Base-by-base conservation (phyloP, 2,797 vertebrate species). In the Phrynocephalus forsythii region DNA sequence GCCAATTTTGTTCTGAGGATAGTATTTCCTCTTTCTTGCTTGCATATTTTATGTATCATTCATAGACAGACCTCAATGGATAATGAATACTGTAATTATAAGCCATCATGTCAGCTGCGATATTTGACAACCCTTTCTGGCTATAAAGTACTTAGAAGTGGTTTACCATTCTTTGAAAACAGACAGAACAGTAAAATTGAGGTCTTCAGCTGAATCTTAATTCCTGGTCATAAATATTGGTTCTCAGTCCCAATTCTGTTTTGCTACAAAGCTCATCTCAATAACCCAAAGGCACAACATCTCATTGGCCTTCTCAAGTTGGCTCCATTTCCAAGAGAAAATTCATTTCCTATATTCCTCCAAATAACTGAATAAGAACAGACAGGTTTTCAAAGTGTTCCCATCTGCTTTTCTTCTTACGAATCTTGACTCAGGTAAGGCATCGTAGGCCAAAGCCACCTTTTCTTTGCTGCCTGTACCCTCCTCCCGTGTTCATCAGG, bases 361-460 rank as follows among this genome's bases (percentile, higher is more conserved):
- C 26, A 68, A 68, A 79, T n/a, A 69, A 28, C 68, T 20, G 26
- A 38, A 48, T 69, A 26, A 50, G 26, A 50, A 69, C 50, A 69
- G 18, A 33, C 6, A 63, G 26, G 15, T 56, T 24, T 56, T 24
- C 85, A 83, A 83, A 77, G 33, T 44, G 75, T 85, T n/a, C 9
- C 67, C 66, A 63, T 76, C 83, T 88, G 9, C 30, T 30, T 73
- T 50, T 50, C 18, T 30, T 48, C 33, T 76, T 83, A 2, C 24
- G 44, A 80, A 80, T 48, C 50, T 28, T 67, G 24, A 60, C 28
- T 15, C 52, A 24, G 68, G 7, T 93, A 91, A 24, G 68, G 5
- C 94, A 91, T 93, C 69, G 22, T 63, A 84, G 63, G 38, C 69
- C 89, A 69, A 72, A n/a, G 15, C 5, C 38, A 33, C 13, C 2